Conservation (phyloP, 2,888 invertebrate species). For the Mamestra brassicae region DNA sequence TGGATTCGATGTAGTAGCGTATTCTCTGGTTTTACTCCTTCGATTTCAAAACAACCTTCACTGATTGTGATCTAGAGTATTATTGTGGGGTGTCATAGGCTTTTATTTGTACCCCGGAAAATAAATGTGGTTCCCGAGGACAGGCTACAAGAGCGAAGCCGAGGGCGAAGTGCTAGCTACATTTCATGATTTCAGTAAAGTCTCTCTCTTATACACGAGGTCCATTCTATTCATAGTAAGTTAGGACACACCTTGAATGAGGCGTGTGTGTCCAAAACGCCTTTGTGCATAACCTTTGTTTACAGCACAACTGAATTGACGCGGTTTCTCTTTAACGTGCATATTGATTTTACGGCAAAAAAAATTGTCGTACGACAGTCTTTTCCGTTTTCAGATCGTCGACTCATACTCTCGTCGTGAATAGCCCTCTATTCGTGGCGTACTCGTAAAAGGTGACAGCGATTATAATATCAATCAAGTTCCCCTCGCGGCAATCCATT, state of each 20-base stretch:
- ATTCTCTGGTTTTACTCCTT: too few relatives aligned
- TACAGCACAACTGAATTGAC: constrained; percentile 22
- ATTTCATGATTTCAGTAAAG: not conserved
- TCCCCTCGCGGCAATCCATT: constrained; percentile 1
- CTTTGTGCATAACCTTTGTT: constrained; percentile 4
- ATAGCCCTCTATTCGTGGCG: not conserved
- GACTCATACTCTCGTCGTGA: not conserved
- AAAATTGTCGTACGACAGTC: not conserved
- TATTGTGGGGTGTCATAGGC: not conserved
- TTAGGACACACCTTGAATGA: not conserved
- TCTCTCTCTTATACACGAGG: not conserved
- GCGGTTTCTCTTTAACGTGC: constrained; percentile 14
- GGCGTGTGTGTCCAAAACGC: not conserved
- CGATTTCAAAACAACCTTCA: too few relatives aligned
- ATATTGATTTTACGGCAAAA: constrained; percentile 10
- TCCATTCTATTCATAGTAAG: not conserved
- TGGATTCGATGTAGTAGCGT: too few relatives aligned
- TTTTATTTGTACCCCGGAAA: not conserved
- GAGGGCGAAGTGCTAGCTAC: not conserved
- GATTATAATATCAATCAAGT: constrained; percentile 23
- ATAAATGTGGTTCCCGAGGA: not conserved
- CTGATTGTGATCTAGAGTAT: not conserved
- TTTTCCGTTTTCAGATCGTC: not conserved
- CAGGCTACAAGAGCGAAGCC: not conserved
- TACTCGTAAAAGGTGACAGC: constrained; percentile 3